Conservation (phyloP, 2,888 invertebrate genomes). For the Eupithecia pulchellata region DNA sequence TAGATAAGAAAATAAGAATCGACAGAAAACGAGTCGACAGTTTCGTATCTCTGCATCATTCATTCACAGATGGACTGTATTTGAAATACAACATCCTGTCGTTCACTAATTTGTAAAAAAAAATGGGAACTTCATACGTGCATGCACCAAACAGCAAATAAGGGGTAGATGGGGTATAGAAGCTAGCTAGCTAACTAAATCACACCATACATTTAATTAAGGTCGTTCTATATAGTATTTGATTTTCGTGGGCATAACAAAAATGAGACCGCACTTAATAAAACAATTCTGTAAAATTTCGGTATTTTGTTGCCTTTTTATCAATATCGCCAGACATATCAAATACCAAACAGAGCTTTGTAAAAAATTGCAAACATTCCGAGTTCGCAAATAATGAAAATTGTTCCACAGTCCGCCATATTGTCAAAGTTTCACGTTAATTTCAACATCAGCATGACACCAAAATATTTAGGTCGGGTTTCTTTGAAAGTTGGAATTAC, state of each 20-base stretch:
- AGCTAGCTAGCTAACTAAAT: no score
- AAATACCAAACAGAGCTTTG: conserved; percentile 16
- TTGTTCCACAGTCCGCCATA: conserved; percentile 72
- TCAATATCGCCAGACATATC: background rate
- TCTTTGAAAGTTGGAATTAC: conserved; percentile 20
- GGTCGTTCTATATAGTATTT: background rate
- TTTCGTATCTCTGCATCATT: no score
- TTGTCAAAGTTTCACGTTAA: conserved; percentile 72
- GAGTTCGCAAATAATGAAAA: conserved; percentile 71
- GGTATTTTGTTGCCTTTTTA: background rate
- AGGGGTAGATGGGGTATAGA: no score
- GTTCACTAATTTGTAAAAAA: no score
- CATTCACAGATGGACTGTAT: no score
- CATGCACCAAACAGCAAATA: no score
- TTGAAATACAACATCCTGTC: no score
- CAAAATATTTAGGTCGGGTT: conserved; percentile 55
- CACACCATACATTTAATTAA: background rate
- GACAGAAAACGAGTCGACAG: no score
- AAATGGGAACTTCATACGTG: no score
- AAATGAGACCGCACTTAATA: background rate
- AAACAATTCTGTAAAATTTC: background rate
- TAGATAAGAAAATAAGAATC: no score
- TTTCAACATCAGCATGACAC: conserved; percentile 67
- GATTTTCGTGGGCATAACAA: background rate
- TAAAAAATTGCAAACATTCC: conserved; percentile 42